phyloP scores from a whole-genome alignment of 2,888 invertebrate species.

The Neoscelio sp. region DNA sequence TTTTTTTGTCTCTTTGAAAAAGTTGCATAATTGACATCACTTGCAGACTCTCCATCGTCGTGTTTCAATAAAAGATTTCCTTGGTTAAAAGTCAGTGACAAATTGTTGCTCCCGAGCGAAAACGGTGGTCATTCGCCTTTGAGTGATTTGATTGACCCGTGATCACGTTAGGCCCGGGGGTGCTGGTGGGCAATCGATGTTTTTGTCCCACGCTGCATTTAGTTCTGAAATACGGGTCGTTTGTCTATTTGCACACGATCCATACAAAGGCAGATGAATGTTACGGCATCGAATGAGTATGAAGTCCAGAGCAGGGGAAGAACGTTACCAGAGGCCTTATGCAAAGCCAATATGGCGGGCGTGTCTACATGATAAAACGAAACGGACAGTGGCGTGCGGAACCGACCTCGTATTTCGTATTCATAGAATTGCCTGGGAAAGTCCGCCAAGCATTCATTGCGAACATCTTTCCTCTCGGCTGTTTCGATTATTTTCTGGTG shows the following conservation, averaged over 20 bases:
- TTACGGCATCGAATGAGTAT: conserved; percentile 4
- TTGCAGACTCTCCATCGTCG: no score
- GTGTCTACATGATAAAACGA: conserved; percentile 80
- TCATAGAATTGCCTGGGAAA: conserved; percentile 79
- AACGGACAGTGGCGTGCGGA: conserved; percentile 71
- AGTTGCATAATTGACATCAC: no score
- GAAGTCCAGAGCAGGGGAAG: conserved; percentile 4
- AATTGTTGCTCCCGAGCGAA: not conserved
- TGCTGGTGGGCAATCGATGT: conserved; percentile 31
- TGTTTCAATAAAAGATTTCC: no score
- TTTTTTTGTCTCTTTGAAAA: no score
- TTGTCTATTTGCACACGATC: conserved; percentile 43
- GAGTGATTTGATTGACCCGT: conserved; percentile 25
- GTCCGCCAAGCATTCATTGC: conserved; percentile 54
- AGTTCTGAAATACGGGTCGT: conserved; percentile 26
- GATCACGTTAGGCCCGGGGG: conserved; percentile 32
- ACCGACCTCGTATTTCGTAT: conserved; percentile 80
- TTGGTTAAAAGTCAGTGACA: no score
- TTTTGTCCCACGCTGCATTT: conserved; percentile 39
- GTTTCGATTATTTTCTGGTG: not conserved
- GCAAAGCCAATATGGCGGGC: conserved; percentile 79
- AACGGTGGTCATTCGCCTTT: conserved; percentile 32
- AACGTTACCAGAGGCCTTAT: conserved; percentile 68
- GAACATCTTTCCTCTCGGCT: conserved; percentile 9
- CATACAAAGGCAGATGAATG: conserved; percentile 23